Evolutionary conservation across 37 sponge, comb jelly and placozoan species (phyloP).

Genomic region (Agelas oroides): DNA sequence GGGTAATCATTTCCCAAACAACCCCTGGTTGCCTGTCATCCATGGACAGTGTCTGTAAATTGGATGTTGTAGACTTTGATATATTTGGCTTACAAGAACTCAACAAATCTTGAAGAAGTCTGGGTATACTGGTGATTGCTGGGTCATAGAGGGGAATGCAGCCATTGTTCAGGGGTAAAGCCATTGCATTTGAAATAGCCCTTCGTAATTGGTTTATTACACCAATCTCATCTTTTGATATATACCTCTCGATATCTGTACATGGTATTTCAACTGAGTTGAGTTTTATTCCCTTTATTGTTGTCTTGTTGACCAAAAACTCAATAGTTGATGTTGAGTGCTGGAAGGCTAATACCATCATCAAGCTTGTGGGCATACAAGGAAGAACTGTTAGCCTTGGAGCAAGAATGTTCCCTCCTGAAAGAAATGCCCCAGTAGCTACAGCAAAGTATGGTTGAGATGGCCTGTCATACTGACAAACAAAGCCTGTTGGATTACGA

Average conservation of each 20-base stretch:
- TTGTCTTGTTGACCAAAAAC: not conserved
- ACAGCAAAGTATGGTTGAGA: constrained; percentile 36
- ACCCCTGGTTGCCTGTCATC: too few relatives aligned
- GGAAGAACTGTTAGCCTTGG: constrained; percentile 41
- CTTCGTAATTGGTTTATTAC: too few relatives aligned
- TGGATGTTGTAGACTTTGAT: too few relatives aligned
- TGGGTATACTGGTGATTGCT: too few relatives aligned
- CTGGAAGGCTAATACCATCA: constrained; percentile 46
- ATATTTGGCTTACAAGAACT: too few relatives aligned
- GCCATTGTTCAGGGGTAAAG: not conserved
- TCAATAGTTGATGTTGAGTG: not conserved
- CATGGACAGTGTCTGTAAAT: too few relatives aligned
- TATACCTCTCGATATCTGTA: not conserved
- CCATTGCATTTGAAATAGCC: not conserved
- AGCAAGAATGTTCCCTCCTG: not conserved
- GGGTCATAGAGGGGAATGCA: not conserved
- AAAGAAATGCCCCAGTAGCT: constrained; percentile 2
- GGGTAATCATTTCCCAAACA: too few relatives aligned
- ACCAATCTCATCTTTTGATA: not conserved
- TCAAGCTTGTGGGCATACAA: not conserved
- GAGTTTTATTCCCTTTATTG: not conserved
- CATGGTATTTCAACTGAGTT: constrained; percentile 3
- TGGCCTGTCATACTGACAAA: constrained; percentile 5
- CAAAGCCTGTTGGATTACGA: constrained; percentile 23
- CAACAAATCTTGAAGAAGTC: not conserved